Evolutionary conservation across 1,140 invertebrate genomes (phyloP).

Genomic region (Drosophila bocki): DNA sequence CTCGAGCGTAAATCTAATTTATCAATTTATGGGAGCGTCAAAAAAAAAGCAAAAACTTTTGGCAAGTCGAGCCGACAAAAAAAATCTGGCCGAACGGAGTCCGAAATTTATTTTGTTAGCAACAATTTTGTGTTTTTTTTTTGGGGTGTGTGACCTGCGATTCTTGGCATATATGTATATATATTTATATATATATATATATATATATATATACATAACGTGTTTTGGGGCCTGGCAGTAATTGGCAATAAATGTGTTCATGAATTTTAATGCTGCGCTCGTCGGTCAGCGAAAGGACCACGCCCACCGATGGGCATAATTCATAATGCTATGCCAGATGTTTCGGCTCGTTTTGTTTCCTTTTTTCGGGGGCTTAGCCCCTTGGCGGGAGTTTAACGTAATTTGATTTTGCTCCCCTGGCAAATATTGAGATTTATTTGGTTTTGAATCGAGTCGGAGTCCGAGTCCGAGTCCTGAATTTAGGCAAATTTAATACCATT

Average conservation of each 20-base stretch:
- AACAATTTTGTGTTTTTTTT: slow-evolving; percentile 8
- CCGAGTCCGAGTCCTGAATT: slow-evolving; percentile 2
- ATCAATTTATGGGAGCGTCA: slow-evolving; percentile 67
- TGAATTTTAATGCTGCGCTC: slow-evolving; percentile 76
- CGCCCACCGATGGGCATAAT: slow-evolving; percentile 56
- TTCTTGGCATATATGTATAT: slow-evolving; percentile 12
- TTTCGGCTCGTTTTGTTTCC: slow-evolving; percentile 38
- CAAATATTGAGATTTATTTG: slow-evolving; percentile 81
- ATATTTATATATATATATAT: slow-evolving; percentile 32
- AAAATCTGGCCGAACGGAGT: slow-evolving; percentile 54
- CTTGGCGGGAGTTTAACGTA: slow-evolving; percentile 67
- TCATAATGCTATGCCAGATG: slow-evolving; percentile 79
- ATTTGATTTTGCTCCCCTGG: slow-evolving; percentile 68
- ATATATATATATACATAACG: slow-evolving; percentile 57
- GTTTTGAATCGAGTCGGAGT: slow-evolving; percentile 58
- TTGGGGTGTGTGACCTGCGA: slow-evolving; percentile 18
- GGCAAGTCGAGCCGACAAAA: slow-evolving; percentile 38
- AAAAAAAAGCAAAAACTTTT: slow-evolving; percentile 30
- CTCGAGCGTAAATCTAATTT: slow-evolving; percentile 82
- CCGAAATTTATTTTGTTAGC: slow-evolving; percentile 49
- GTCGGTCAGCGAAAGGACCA: slow-evolving; percentile 62
- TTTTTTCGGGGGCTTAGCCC: slow-evolving; percentile 36
- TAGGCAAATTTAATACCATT: slow-evolving; percentile 69
- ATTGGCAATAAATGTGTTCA: slow-evolving; percentile 84
- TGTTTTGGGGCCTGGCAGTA: slow-evolving; percentile 68